Base-by-base conservation (phyloP, 2,113 vertebrate genomes). In the Phalacrocorax pelagicus region DNA sequence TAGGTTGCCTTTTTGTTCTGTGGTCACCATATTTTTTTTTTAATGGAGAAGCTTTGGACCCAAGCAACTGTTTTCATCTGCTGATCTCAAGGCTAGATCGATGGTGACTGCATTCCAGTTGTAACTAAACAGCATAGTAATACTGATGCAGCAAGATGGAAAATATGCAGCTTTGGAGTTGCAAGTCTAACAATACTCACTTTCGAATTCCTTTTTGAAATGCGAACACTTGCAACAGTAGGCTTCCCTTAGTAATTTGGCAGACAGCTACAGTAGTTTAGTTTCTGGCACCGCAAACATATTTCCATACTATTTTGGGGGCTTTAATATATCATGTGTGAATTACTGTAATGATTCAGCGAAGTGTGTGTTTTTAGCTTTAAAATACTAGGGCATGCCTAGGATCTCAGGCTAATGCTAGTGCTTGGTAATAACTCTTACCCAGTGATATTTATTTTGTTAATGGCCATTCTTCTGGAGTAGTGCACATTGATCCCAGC, bases 81-180 rank as follows among this genome's bases (percentile, higher is more conserved):
- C 55, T 58, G 34, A 19, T 74, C n/a, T 66, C 14, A 26, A 44
- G 58, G 49, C 36, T 0, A 3, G 38, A 55, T 42, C 0, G 0
- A 44, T 62, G 67, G 71, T 62, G n/a, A 38, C 51, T 4, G 5
- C 7, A 26, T 27, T 49, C 20, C 24, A 20, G 13, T 49, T 82
- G 54, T 57, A 80, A 5, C 27, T 65, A 9, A 75, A 51, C 7
- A 54, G 62, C 42, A 6, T 55, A 69, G 5, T 65, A 26, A 19
- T 58, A 13, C 4, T 65, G 85, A 70, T 81, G 26, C n/a, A 81
- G 51, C 51, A 86, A 51, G 66, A 34, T 62, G 67, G 79, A 61
- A 84, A 90, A 70, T 15, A 13, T 1, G 4, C 21, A 55, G 63
- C 18, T 82, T 58, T 66, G 42, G n/a, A 86, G 36, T 66, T 6